These are phyloP conservation scores for Spheniscus humboldti DNA, from an alignment of 2,797 vertebrate species.

Conservation along the genomic window DNA sequence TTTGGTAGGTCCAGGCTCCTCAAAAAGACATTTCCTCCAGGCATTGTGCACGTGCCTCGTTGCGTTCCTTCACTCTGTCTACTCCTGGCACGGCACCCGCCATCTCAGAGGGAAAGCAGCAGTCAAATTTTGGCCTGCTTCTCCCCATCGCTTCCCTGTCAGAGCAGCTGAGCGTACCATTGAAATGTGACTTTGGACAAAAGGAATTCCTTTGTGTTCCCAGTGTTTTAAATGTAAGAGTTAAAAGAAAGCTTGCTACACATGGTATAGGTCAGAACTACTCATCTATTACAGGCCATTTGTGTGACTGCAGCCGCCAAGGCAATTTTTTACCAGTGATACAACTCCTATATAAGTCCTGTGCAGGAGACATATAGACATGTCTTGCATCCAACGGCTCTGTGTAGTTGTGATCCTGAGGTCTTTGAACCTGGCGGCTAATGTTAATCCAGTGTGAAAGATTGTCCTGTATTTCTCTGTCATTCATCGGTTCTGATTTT, in stretches of 20 bases:
- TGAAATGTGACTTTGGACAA: neutral
- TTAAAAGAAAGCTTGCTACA: neutral
- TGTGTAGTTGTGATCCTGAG: neutral
- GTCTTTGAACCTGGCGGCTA: neutral
- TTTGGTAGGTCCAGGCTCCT: neutral
- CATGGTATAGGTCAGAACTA: neutral
- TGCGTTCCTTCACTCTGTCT: neutral
- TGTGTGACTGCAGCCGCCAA: neutral
- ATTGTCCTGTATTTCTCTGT: neutral
- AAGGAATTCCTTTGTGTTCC: neutral
- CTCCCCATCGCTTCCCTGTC: neutral
- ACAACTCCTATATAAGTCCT: neutral
- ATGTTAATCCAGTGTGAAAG: neutral
- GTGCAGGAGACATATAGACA: neutral
- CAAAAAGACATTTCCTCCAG: neutral
- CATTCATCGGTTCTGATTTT: neutral
- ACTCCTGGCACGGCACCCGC: neutral
- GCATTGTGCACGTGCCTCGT: rapidly evolving
- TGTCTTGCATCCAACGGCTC: neutral
- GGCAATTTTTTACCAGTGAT: neutral
- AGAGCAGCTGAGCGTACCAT: neutral
- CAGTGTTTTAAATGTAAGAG: neutral
- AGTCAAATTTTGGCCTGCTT: neutral
- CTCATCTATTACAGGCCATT: neutral
- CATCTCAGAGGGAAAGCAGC: neutral